These are phyloP conservation scores for Volucella bombylans DNA, from an alignment of 2,888 invertebrate genomes.

Conservation along the genomic window DNA sequence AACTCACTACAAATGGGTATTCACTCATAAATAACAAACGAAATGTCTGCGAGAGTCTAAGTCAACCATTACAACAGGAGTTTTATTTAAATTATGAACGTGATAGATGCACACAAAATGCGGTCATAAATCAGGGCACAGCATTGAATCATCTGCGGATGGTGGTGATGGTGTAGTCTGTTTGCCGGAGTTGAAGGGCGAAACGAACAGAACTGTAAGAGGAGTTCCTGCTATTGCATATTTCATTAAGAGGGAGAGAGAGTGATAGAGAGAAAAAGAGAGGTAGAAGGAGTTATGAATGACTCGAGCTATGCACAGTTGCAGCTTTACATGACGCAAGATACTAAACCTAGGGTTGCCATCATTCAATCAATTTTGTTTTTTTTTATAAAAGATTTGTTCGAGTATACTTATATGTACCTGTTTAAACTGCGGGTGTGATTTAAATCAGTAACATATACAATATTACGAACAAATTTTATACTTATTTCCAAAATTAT, in stretches of 20 bases:
- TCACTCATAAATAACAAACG: conserved; percentile 67
- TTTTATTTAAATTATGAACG: conserved; percentile 75
- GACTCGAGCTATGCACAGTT: no score
- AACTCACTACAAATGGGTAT: conserved; percentile 56
- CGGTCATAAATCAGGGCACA: conserved; percentile 74
- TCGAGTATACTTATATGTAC: no score
- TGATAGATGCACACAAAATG: conserved; percentile 75
- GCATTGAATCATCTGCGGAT: conserved; percentile 68
- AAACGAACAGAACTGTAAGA: conserved; percentile 13
- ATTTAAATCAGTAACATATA: no score
- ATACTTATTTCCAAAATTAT: no score
- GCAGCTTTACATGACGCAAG: no score
- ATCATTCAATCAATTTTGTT: no score
- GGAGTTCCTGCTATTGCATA: conserved; percentile 56
- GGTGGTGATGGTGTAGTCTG: background rate
- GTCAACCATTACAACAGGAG: conserved; percentile 73
- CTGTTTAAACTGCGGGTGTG: no score
- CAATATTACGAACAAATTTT: no score
- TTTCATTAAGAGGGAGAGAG: conserved; percentile 61
- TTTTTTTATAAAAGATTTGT: no score
- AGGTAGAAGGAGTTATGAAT: no score
- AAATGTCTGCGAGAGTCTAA: conserved; percentile 67
- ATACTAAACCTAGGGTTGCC: no score
- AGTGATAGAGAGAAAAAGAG: background rate
- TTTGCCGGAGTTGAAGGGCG: background rate